These are phyloP conservation scores for Taphrorychus bicolor DNA, from an alignment of 2,888 invertebrate species.

Conservation along the genomic window DNA sequence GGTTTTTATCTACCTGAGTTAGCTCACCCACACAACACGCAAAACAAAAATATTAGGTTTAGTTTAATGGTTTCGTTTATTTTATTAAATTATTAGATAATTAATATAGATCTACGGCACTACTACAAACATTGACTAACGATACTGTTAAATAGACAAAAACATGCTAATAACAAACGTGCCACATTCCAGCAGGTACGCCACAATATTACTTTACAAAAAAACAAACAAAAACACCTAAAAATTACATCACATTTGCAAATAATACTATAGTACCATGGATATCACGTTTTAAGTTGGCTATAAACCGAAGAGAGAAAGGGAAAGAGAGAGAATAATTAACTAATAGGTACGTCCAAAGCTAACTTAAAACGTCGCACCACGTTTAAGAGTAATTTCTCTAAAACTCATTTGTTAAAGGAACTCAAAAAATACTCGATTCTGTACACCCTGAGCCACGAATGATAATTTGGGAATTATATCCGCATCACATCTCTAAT, in stretches of 20 bases:
- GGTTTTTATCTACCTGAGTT: conserved; percentile 11
- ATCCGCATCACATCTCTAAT: conserved; percentile 25
- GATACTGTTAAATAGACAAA: conserved; percentile 30
- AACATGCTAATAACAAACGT: conserved; percentile 40
- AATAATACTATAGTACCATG: conserved; percentile 39
- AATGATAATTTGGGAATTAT: conserved; percentile 32
- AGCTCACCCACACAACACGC: conserved; percentile 18
- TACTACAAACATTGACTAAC: conserved; percentile 34
- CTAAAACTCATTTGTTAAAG: conserved; percentile 24
- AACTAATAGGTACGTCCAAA: not conserved
- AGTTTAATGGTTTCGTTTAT: conserved; percentile 31
- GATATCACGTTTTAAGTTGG: conserved; percentile 33
- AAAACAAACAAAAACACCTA: conserved; percentile 19
- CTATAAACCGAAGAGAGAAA: conserved; percentile 1
- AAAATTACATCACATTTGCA: conserved; percentile 41
- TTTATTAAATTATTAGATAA: conserved; percentile 21
- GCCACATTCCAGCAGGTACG: conserved; percentile 41
- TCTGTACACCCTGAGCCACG: conserved; percentile 29
- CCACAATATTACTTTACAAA: conserved; percentile 20
- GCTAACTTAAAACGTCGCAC: conserved; percentile 28
- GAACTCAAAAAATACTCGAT: conserved; percentile 32
- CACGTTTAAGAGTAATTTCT: conserved; percentile 8
- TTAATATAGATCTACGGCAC: conserved; percentile 18
- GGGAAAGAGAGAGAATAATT: not conserved
- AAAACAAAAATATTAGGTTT: conserved; percentile 35